Evolutionary conservation across 2,888 invertebrate species (phyloP).

Genomic region (Lapara coniferarum): DNA sequence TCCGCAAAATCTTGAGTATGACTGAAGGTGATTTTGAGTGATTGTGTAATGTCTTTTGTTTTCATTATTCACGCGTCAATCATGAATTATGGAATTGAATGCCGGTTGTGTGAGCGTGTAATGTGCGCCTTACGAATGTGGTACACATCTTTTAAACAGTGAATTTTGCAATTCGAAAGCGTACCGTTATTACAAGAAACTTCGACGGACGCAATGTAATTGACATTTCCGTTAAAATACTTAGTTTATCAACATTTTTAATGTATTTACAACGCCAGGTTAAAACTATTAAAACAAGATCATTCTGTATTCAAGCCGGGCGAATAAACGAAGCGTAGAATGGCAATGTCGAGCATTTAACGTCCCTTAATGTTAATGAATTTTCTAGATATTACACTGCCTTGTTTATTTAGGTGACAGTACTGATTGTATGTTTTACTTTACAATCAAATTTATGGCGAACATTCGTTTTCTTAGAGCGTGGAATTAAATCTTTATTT

Average conservation of each 20-base stretch:
- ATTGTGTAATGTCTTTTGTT: no score
- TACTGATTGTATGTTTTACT: constrained; percentile 19
- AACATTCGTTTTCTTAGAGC: constrained; percentile 25
- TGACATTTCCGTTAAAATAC: not conserved
- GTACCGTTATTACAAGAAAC: not conserved
- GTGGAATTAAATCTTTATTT: constrained; percentile 3
- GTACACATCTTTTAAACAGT: no score
- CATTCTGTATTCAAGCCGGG: not conserved
- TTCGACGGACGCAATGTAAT: not conserved
- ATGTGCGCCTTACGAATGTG: no score
- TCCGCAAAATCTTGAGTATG: no score
- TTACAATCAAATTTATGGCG: constrained; percentile 23
- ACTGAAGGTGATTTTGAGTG: no score
- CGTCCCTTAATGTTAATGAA: constrained; percentile 23
- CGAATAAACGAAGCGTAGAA: constrained; percentile 12
- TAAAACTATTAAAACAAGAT: not conserved
- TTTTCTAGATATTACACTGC: constrained; percentile 17
- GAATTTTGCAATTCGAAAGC: not conserved
- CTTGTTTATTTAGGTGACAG: constrained; percentile 5
- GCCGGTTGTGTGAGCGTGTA: no score
- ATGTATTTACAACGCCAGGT: no score
- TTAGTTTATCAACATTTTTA: not conserved
- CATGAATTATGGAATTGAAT: no score
- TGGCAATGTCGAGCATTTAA: constrained; percentile 15
- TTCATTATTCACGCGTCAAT: no score